A percentile compares a stretch with the other conserved stretches of the same genome.
Conservation (phyloP, 1,140 invertebrate species). For the Megathymus violae region DNA sequence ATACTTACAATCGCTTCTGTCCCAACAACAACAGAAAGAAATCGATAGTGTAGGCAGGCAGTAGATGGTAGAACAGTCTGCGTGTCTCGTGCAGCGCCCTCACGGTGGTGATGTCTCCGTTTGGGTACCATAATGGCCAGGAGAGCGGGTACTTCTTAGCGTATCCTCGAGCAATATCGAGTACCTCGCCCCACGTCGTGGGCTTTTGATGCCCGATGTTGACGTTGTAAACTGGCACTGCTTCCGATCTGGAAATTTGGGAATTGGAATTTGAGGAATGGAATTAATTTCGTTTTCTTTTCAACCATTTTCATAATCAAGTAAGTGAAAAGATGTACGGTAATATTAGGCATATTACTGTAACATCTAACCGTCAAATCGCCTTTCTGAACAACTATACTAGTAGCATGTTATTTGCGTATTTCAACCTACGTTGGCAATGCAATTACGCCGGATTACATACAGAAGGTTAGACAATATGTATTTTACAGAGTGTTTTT, state of each 20-base stretch:
- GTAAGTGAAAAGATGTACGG: too few relatives aligned
- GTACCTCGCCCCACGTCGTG: constrained; percentile 91
- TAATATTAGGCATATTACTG: too few relatives aligned
- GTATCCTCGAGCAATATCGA: constrained; percentile 85
- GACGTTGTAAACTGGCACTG: constrained; percentile 90
- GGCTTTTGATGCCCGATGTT: constrained; percentile 87
- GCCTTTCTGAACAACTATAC: too few relatives aligned
- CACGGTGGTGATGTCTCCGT: constrained; percentile 85
- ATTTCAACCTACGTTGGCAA: too few relatives aligned
- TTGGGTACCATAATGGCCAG: constrained; percentile 86
- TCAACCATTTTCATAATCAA: too few relatives aligned
- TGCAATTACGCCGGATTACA: too few relatives aligned
- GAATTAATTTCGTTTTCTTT: too few relatives aligned
- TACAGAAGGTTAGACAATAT: too few relatives aligned
- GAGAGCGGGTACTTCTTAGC: constrained; percentile 80
- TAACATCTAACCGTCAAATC: too few relatives aligned
- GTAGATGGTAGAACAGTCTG: constrained; percentile 85
- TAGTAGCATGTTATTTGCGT: too few relatives aligned
- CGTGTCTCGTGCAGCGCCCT: constrained; percentile 82
- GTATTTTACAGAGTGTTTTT: too few relatives aligned
- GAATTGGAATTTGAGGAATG: too few relatives aligned
- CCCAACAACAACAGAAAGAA: constrained; percentile 83
- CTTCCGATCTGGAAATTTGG: constrained; percentile 79
- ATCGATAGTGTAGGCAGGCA: constrained; percentile 87
- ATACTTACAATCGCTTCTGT: constrained; percentile 86